Base-by-base conservation (phyloP, 2,113 vertebrate species). In the Nothocercus nigrocapillus region DNA sequence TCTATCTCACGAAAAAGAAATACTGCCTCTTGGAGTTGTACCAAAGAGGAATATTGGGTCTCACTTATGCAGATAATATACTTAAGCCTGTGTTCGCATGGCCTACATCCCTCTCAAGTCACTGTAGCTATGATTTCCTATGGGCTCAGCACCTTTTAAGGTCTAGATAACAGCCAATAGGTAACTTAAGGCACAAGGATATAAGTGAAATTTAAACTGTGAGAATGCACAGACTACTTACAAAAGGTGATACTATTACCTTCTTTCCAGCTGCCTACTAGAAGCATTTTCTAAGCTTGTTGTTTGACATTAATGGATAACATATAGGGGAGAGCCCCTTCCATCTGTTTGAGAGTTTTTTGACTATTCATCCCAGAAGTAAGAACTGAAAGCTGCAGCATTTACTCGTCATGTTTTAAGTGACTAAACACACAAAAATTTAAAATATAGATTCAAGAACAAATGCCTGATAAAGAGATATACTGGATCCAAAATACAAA, bases 241-340 rank as follows among this genome's bases (percentile, higher is more conserved):
- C 93, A 96, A 90, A 59, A 92, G 86, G 77, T 84, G 86, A 97
- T 76, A 70, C 61, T 90, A 80, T 91, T 95, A 90, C 90, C 88
- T 78, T 61, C 80, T 86, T 90, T 94, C 73, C 79, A 96, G 78
- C 85, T 96, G 81, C 84, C 83, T 89, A 94, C 93, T 89, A 66
- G 63, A 95, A 93, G 78, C 32, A 90, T 83, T 93, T 83, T 89
- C 92, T 91, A 88, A 93, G 45, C 24, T 94, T 90, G 85, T 93
- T 95, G 88, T 95, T 97, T 95, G 87, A 92, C 93, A 93, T 66
- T 96, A 94, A 97, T 90, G 74, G 96, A 67, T 91, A 96, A 82
- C 64, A 56, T 28, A 20, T 88, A 96, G 68, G 45, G 82, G 80
- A 96, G 95, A 85, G 38, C 54, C 68, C 74, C 45, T 58, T 66